Evolutionary conservation across 2,888 invertebrate genomes (phyloP), one percentile per base, ranked within the genome.

Genomic region (Mongoloraphidia duomilia): DNA sequence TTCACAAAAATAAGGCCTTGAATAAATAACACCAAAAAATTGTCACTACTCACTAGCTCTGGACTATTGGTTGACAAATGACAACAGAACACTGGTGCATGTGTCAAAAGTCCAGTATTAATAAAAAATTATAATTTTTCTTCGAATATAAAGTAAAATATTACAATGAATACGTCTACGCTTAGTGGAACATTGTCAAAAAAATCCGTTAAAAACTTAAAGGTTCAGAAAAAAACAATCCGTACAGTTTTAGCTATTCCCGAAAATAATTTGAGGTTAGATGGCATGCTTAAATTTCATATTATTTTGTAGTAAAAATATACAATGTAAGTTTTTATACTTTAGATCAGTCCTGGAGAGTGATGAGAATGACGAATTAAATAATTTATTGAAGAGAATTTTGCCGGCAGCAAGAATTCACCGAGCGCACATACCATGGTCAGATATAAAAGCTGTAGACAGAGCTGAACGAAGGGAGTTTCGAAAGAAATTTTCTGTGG

Each of bases 381-480:
- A 34, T 13, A 34, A 41, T n/a, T 34, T 34, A 17, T 17, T 41
- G 12, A 34, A 40, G 13, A 34, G 34, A 26, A 35, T 42, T 12
- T 33, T 43, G 12, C 48, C 47, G 26, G 17, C 40, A 12, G 13
- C n/a, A 11, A 48, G 10, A 42, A 42, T 34, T 9, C 35, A 11
- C 8, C 6, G 6, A 14, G 12, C 26, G 26, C 34, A 26, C 26
- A 36, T 48, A 33, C 43, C 41, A 48, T 48, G 48, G 48, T 10
- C 10, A 2, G 26, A 37, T 14, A 36, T 48, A 34, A 42, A 37
- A 48, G 11, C 8, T 26, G 11, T 48, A 14, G 26, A 42, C n/a
- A 35, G 17, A 36, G 17, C 14, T 3, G 36, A 48, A 38, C 43
- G 48, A 9, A 48, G 43, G 26, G 42, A 35, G 10, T 48, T 42